These are phyloP conservation scores for Pandion haliaetus DNA, from an alignment of 2,113 vertebrate genomes.

Conservation along the genomic window DNA sequence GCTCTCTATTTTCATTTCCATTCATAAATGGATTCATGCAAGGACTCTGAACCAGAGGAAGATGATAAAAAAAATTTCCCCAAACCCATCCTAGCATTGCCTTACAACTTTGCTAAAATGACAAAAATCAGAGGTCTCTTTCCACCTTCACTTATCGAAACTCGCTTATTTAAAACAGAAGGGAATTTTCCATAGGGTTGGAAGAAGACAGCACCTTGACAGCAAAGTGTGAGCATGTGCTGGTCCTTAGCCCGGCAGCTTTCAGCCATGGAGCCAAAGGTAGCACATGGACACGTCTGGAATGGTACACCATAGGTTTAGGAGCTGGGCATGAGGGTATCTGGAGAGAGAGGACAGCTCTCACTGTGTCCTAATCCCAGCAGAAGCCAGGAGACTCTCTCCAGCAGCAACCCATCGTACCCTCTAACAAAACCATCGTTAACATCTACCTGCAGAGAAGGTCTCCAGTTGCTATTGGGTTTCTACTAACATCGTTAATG, in stretches of 20 bases:
- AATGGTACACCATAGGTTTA: neutral
- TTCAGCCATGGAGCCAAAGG: neutral
- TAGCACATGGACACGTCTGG: neutral
- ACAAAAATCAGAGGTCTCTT: neutral
- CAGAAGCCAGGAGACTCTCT: neutral
- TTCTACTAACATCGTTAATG: neutral
- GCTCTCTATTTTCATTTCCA: neutral
- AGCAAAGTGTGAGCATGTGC: neutral
- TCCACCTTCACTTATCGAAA: neutral
- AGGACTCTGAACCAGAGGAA: neutral
- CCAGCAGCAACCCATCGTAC: fast-evolving
- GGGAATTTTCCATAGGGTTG: neutral
- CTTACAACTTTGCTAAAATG: neutral
- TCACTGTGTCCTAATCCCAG: neutral
- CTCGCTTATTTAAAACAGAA: neutral
- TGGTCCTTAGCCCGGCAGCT: neutral
- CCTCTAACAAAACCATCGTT: neutral
- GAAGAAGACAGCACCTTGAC: neutral
- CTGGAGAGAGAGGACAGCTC: neutral
- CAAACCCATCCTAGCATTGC: neutral
- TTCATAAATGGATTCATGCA: neutral
- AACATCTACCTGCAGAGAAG: neutral
- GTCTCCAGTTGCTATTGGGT: neutral
- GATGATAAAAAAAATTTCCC: neutral
- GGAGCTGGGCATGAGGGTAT: neutral